A percentile compares a stretch with the other conserved stretches of the same genome.
These are phyloP conservation scores for Melieria picta DNA, from an alignment of 2,888 invertebrate species.

Conservation along the genomic window DNA sequence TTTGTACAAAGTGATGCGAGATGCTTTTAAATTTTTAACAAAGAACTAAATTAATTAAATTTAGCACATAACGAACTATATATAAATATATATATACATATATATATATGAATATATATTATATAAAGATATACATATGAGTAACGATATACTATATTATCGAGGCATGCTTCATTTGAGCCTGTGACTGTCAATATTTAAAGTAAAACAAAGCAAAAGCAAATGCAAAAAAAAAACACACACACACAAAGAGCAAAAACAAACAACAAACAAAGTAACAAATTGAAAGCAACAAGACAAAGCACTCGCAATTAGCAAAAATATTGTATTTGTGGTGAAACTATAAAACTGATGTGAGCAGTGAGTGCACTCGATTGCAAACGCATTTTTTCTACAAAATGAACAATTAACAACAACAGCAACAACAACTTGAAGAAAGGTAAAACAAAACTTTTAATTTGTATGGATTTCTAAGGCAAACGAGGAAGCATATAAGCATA, in stretches of 20 bases:
- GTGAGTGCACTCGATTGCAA: constrained; percentile 38
- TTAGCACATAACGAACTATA: constrained; percentile 49
- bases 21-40: constrained; percentile 55
- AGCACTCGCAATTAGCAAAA: too few relatives aligned
- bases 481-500: constrained; percentile 23
- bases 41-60: constrained; percentile 40
- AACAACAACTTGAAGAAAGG: too few relatives aligned
- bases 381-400: constrained; percentile 38
- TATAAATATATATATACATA: constrained; percentile 43
- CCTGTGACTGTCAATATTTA: constrained; percentile 64
- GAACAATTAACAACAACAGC: neutral
- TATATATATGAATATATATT: constrained; percentile 35
- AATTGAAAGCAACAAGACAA: too few relatives aligned
- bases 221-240: too few relatives aligned
- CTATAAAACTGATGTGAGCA: constrained; percentile 24
- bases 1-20: constrained; percentile 59
- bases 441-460: constrained; percentile 1
- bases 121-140: constrained; percentile 3
- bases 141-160: constrained; percentile 2
- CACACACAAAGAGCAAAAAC: too few relatives aligned
- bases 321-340: constrained; percentile 6
- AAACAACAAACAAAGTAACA: too few relatives aligned
- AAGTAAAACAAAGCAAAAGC: constrained; percentile 25
- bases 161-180: constrained; percentile 55
- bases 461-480: constrained; percentile 10